Conservation (phyloP, 1,140 invertebrate species). For the Caenorhabditis briggsae region DNA sequence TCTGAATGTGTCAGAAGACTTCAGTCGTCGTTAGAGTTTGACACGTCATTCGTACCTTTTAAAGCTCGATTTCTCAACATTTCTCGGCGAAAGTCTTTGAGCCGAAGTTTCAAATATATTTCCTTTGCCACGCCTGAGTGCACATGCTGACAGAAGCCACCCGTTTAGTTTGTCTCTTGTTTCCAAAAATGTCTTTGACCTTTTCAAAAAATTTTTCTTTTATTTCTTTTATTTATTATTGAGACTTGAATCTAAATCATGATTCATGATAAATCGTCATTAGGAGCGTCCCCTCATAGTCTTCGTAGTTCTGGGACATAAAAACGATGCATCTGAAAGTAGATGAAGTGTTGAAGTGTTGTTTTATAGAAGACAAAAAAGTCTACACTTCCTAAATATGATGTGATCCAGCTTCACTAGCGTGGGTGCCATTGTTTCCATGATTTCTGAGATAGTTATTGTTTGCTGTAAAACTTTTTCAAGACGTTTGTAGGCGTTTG, state of each 20-base stretch:
- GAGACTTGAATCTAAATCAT: not conserved
- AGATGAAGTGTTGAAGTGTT: constrained; percentile 27
- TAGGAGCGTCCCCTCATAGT: not conserved
- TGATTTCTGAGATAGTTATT: too few species aligned
- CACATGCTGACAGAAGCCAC: not conserved
- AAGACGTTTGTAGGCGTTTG: too few species aligned
- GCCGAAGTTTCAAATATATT: constrained; percentile 10
- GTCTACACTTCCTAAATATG: constrained; percentile 13
- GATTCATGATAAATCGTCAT: not conserved
- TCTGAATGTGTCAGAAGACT: constrained; percentile 25
- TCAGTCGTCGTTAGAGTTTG: not conserved
- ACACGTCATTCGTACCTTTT: constrained; percentile 48
- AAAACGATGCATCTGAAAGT: constrained; percentile 45
- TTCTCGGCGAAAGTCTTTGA: not conserved
- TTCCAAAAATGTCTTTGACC: constrained; percentile 41
- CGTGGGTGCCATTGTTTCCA: not conserved
- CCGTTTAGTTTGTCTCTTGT: not conserved
- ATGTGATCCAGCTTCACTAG: not conserved
- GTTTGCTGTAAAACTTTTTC: too few species aligned
- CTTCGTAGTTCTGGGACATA: not conserved
- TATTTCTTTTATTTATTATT: constrained; percentile 2
- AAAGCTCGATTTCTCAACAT: constrained; percentile 15
- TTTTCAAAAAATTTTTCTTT: not conserved
- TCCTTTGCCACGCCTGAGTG: not conserved
- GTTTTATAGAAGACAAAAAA: not conserved